Conservation (phyloP, 2,888 invertebrate genomes). For the Epinotia demarniana region DNA sequence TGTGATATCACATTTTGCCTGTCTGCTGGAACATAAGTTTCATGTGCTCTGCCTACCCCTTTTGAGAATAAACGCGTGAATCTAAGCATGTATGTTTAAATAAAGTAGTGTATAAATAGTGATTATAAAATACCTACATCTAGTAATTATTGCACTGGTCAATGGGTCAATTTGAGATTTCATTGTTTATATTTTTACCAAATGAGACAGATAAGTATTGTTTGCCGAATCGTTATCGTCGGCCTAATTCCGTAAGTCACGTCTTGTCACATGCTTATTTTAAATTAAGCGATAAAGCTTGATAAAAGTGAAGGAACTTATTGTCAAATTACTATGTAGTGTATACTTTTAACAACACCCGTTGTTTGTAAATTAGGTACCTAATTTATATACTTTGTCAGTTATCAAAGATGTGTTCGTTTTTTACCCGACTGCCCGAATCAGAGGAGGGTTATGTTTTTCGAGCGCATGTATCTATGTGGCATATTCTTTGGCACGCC, state of each 20-base stretch:
- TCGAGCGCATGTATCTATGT: too few species aligned
- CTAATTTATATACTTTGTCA: neutral
- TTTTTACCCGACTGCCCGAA: too few species aligned
- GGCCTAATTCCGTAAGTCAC: constrained; percentile 29
- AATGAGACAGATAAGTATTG: constrained; percentile 15
- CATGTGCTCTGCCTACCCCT: too few species aligned
- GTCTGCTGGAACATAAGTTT: too few species aligned
- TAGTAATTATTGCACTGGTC: neutral
- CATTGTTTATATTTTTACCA: constrained; percentile 38
- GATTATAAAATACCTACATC: neutral
- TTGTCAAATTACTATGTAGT: neutral
- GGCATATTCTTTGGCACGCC: too few species aligned
- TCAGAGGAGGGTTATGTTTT: too few species aligned
- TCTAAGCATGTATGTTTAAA: too few species aligned
- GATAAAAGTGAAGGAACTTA: neutral
- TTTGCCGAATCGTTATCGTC: constrained; percentile 28
- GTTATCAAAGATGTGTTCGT: too few species aligned
- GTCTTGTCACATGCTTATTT: constrained; percentile 15
- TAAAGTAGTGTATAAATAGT: too few species aligned
- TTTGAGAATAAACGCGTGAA: too few species aligned
- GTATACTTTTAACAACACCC: neutral
- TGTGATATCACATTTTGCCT: too few species aligned
- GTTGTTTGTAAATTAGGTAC: neutral
- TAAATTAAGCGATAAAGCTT: constrained; percentile 12
- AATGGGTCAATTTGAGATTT: neutral